Base-by-base conservation (phyloP, 2,113 vertebrate genomes). In the Nyctereutes procyonoides region DNA sequence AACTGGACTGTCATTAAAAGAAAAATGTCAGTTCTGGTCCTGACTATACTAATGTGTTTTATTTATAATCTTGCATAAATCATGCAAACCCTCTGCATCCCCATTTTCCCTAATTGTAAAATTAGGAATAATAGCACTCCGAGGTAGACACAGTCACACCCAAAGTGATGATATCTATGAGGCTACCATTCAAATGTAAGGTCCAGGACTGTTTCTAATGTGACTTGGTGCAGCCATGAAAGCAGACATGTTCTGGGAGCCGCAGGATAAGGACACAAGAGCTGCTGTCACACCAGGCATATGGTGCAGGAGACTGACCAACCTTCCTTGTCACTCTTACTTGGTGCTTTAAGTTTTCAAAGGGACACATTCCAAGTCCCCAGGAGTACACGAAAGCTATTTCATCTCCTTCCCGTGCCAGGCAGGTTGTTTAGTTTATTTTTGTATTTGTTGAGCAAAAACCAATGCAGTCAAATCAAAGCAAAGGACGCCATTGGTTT, bases 361-460 rank as follows among this genome's bases (percentile, higher is more conserved):
- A 77, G 16, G 20, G 71, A 48, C 32, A 62, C 38, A 90, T 30
- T 53, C 20, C 48, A 76, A 48, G 11, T 35, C 32, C 13, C 83
- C 11, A 56, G 13, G 35, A 81, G 16, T 9, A 77, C 20, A 19
- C 2, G 13, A 77, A 11, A 71, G 38, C 6, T 22, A 62, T 77
- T 35, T 94, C 43, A 48, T 32, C 24, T 80, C n/a, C 43, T 24
- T 38, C 38, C 22, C 3, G 56, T 81, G 67, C 35, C 11, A 2
- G 22, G 67, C 43, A 84, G n/a, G 13, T 62, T 80, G 51, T 88
- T 94, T 77, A 14, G 24, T 71, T 92, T 95, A 35, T 30, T 93
- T 94, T 69, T 56, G 19, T 60, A 32, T 82, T 91, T 96, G 22
- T 69, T 97, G 79, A 95, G 93, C 93, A 93, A 89, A 97, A 88